phyloP scores from a whole-genome alignment of 2,888 invertebrate genomes.

The Hypselothyrea guttata region DNA sequence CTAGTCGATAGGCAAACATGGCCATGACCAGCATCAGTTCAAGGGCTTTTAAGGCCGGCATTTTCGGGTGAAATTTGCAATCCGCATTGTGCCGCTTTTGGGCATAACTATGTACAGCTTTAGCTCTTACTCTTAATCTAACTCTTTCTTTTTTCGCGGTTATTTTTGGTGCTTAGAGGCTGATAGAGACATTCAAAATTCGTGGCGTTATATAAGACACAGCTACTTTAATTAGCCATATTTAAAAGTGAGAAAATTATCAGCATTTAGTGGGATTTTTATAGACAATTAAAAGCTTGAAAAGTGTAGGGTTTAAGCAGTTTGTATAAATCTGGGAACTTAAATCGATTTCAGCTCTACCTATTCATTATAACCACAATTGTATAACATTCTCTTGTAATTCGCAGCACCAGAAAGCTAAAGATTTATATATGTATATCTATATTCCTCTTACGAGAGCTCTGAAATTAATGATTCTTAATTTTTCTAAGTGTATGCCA shows the following conservation, averaged over 20 bases:
- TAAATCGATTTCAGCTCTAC: too few relatives aligned
- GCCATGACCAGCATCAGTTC: slow-evolving; percentile 46
- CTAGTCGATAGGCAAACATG: slow-evolving; percentile 24
- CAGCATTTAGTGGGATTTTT: not conserved
- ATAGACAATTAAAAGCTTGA: too few relatives aligned
- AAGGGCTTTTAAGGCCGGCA: slow-evolving; percentile 60
- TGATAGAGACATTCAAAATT: slow-evolving; percentile 51
- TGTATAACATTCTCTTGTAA: too few relatives aligned
- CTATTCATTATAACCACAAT: too few relatives aligned
- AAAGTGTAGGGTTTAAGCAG: too few relatives aligned
- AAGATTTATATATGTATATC: too few relatives aligned
- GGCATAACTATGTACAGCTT: slow-evolving; percentile 17
- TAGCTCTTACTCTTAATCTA: too few relatives aligned
- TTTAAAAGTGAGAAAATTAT: slow-evolving; percentile 27
- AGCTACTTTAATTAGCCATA: slow-evolving; percentile 39
- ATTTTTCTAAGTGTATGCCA: too few relatives aligned
- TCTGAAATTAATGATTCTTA: too few relatives aligned
- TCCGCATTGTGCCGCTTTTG: slow-evolving; percentile 44
- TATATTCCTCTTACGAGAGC: too few relatives aligned
- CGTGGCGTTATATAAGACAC: slow-evolving; percentile 37
- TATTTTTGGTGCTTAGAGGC: slow-evolving; percentile 15
- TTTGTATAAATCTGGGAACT: too few relatives aligned
- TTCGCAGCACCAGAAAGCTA: too few relatives aligned
- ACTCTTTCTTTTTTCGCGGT: not conserved
- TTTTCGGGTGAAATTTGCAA: slow-evolving; percentile 52